Evolutionary conservation across 2,113 vertebrate genomes (phyloP).

Genomic region (Pelvicachromis taeniatus): DNA sequence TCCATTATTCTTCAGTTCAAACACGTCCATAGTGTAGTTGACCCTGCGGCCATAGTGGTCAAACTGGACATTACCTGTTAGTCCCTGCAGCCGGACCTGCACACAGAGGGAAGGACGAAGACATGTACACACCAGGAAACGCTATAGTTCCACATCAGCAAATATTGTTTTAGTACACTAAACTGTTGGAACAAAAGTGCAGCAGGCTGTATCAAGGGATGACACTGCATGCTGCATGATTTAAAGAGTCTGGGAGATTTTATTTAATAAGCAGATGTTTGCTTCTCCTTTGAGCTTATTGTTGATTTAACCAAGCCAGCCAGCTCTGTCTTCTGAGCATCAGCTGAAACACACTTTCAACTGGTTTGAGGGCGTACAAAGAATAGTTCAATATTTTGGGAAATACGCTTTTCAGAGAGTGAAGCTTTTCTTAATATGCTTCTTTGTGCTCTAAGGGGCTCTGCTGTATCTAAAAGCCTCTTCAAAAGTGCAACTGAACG

Average conservation of each 20-base stretch:
- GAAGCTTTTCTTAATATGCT: neutral
- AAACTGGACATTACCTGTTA: conserved; percentile 98
- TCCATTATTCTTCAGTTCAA: conserved; percentile 94
- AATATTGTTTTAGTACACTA: neutral
- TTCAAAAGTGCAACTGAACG: neutral
- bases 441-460: neutral
- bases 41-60: conserved; percentile 96
- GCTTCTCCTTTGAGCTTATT: neutral
- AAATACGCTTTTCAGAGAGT: neutral
- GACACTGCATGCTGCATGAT: neutral
- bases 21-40: conserved; percentile 98
- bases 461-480: neutral
- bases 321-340: neutral
- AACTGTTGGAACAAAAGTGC: neutral
- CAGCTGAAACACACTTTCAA: neutral
- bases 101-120: neutral
- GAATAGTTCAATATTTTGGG: neutral
- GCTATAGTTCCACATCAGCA: neutral
- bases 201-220: neutral
- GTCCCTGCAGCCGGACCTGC: conserved; percentile 94
- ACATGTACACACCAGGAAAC: neutral
- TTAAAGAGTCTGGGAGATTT: neutral
- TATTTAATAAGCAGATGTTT: neutral
- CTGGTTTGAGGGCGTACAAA: neutral
- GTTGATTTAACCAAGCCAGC: neutral